A percentile compares a stretch with the other conserved stretches of the same genome.
Conservation (phyloP, 2,888 invertebrate species). For the Chesias legatella region DNA sequence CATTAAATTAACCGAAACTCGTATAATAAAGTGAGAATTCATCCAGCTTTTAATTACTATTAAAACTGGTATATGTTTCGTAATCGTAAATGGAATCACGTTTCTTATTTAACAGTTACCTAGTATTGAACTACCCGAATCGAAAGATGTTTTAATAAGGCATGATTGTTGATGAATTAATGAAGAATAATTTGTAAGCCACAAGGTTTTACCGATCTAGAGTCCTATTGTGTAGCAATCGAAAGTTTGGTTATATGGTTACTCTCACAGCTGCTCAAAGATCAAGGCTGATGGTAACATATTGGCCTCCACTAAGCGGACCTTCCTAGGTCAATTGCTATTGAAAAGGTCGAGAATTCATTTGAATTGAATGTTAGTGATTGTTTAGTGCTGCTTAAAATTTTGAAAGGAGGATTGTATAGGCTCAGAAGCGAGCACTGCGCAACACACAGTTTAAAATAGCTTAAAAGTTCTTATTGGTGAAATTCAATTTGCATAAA, state of each 20-base stretch:
- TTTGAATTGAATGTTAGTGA: constrained; percentile 1
- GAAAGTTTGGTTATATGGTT: constrained; percentile 42
- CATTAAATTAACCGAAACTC: too few species aligned
- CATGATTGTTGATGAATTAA: background rate
- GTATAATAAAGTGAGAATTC: too few species aligned
- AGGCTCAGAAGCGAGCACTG: too few species aligned
- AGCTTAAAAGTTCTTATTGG: too few species aligned
- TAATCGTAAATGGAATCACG: too few species aligned
- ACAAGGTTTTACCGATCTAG: constrained; percentile 19
- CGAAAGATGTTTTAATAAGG: background rate
- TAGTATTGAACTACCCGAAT: background rate
- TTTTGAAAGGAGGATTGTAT: too few species aligned
- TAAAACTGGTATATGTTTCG: too few species aligned
- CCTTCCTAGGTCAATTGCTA: constrained; percentile 4
- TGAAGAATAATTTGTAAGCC: constrained; percentile 1
- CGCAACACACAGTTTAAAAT: too few species aligned
- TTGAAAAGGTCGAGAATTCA: constrained; percentile 7
- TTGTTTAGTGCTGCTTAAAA: too few species aligned
- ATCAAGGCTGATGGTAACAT: constrained; percentile 59
- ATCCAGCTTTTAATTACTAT: too few species aligned
- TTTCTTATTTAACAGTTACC: too few species aligned
- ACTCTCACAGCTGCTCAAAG: constrained; percentile 47
- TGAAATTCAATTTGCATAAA: too few species aligned
- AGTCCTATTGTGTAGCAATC: constrained; percentile 27
- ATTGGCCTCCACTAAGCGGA: constrained; percentile 29